Base-by-base conservation (phyloP, 2,888 invertebrate genomes). In the Aphodius sticticus region DNA sequence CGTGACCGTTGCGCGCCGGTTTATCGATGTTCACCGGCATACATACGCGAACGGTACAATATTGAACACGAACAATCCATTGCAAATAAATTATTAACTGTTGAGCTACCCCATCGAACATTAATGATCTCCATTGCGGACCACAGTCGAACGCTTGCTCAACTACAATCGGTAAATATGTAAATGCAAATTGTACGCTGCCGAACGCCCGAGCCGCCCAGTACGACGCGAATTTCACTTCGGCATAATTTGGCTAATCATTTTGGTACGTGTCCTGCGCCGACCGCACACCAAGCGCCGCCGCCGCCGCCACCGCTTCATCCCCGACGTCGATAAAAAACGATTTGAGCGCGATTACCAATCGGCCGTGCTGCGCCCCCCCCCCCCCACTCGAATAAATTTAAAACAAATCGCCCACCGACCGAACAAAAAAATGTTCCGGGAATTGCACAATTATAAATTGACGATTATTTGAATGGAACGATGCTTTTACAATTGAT, bases 11-110 rank as follows among this genome's bases (percentile, higher is more conserved):
- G 12, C 53, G 53, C 53, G 12, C 9, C 53, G 12, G 3, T 53
- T 53, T 5, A 53, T 7, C 53, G 26, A 26, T 26, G 53, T 53
- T 53, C 7, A 53, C 53, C 53, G 53, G 53, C 53, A 12, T 5
- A 5, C 53, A 12, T 12, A 7, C 9, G 12, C 53, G 9, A 53
- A 9, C 53, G 9, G 53, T 9, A 53, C 74, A 74, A 74, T 74
- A 74, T 74, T 74, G 74, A 74, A 74, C 74, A 37, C 74, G 74
- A 74, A 74, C 74, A 71, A 71, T 71, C 71, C 36, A 74, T 36
- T 26, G 74, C 74, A 74, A 74, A 74, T 74, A 74, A 74, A 74
- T 74, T 74, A 74, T 74, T 74, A 74, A 74, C 74, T 74, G 74
- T 74, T 74, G 74, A 74, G 74, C 74, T 74, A 74, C 74, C 74